These are phyloP conservation scores for Labroides dimidiatus DNA, from an alignment of 2,797 vertebrate genomes.

Conservation along the genomic window DNA sequence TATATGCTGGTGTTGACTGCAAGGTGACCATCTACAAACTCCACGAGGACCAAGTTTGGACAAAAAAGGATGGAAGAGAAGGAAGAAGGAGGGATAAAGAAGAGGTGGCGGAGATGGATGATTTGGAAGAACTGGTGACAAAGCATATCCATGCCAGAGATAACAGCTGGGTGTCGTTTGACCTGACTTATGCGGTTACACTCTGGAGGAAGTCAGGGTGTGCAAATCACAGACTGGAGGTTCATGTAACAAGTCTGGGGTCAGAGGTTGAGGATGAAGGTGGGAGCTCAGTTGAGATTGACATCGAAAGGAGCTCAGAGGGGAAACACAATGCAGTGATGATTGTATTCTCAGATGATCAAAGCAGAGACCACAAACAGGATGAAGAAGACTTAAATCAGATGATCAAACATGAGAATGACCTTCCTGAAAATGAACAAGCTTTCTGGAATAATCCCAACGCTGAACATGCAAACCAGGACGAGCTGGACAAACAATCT, in stretches of 20 bases:
- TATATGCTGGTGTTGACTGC: conserved; percentile 81
- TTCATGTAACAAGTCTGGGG: conserved; percentile 84
- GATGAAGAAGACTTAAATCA: conserved; percentile 84
- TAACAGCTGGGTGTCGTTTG: conserved; percentile 93
- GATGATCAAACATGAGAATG: conserved; percentile 86
- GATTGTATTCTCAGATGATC: conserved; percentile 94
- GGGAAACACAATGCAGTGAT: conserved; percentile 88
- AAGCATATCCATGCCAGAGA: conserved; percentile 85
- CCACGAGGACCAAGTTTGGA: conserved; percentile 72
- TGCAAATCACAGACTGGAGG: conserved; percentile 86
- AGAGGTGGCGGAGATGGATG: conserved; percentile 66
- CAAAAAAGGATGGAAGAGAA: conserved; percentile 59
- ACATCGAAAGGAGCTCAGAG: conserved; percentile 84
- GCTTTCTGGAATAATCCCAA: conserved; percentile 57
- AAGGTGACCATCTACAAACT: conserved; percentile 91
- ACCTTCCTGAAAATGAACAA: conserved; percentile 68
- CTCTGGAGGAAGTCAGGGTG: conserved; percentile 86
- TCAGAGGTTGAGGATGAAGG: conserved; percentile 52
- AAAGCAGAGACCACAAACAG: conserved; percentile 82
- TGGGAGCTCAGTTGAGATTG: conserved; percentile 69
- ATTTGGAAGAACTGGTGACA: conserved; percentile 84
- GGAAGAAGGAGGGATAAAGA: conserved; percentile 64
- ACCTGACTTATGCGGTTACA: conserved; percentile 88
- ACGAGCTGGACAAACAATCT: conserved; percentile 83
- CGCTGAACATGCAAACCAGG: conserved; percentile 61